Evolutionary conservation across 2,113 vertebrate genomes (phyloP), one percentile per base, ranked within the genome.

Genomic region (Glareola pratincola): DNA sequence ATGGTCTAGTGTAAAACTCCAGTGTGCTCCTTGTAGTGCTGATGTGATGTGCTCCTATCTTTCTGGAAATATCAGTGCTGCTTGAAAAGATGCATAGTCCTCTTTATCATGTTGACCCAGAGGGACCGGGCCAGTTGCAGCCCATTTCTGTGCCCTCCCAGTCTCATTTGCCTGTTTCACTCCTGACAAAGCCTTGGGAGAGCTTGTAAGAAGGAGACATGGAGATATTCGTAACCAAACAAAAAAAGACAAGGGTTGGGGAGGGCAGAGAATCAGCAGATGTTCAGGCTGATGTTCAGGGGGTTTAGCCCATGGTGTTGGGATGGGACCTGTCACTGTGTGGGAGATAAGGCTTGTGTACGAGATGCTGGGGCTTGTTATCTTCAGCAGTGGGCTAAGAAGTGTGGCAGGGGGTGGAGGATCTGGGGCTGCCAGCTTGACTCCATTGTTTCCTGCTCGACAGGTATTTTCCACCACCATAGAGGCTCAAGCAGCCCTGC

Each of bases 381-480:
- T 85, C 85, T 76, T 37, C 81, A 64, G 60, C 66, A 39, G 27
- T 30, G 66, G 16, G 20, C 7, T 48, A 18, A 56, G n/a, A 62
- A 80, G 29, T 6, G 29, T 51, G 74, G 20, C 7, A 1, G 14
- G 51, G 59, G 17, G 14, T n/a, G 60, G 81, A 67, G 66, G 48
- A 85, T 64, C 67, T 76, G 85, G 64, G 45, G 16, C 73, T 82
- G 22, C 45, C 4, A 24, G 32, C 66, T 88, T 68, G 57, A 36
- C 54, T 82, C 17, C 10, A 0, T 76, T 88, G 17, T 64, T 90
- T 83, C n/a, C 39, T 51, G 23, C 53, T 43, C 34, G 26, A 12
- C 8, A 36, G 56, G 4, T 72, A 9, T 47, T 81, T 27, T 22
- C 24, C 12, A 23, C 36, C 2, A 1, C 29, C 4, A 1, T 1